These are phyloP conservation scores for Trichogramma dendrolimi DNA, from an alignment of 2,888 invertebrate genomes.

Conservation along the genomic window DNA sequence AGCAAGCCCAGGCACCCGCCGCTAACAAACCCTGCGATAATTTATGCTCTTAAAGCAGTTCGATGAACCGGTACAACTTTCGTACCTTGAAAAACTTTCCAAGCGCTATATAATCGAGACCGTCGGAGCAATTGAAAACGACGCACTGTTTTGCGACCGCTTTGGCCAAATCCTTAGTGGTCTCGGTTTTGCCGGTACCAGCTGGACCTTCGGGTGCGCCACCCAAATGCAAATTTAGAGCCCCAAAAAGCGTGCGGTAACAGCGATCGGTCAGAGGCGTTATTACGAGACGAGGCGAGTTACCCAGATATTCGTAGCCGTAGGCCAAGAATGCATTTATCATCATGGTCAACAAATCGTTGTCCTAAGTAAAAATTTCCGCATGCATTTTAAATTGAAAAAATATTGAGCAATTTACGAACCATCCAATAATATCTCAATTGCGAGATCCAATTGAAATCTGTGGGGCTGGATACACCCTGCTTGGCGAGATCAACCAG, in stretches of 20 bases:
- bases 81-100: slow-evolving; percentile 59
- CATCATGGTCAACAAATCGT: slow-evolving; percentile 54
- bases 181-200: slow-evolving; percentile 61
- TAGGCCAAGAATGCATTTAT: slow-evolving; percentile 60
- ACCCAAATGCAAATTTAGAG: slow-evolving; percentile 59
- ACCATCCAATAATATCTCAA: slow-evolving; percentile 84
- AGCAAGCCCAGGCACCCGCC: slow-evolving; percentile 61
- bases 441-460: slow-evolving; percentile 88
- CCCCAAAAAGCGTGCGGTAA: slow-evolving; percentile 65
- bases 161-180: slow-evolving; percentile 65
- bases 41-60: slow-evolving; percentile 38
- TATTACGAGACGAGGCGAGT: slow-evolving; percentile 81
- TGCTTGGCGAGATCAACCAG: slow-evolving; percentile 65
- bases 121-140: slow-evolving; percentile 67
- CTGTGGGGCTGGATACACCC: slow-evolving; percentile 66
- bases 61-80: slow-evolving; percentile 44
- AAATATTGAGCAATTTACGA: slow-evolving; percentile 26
- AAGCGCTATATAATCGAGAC: slow-evolving; percentile 63
- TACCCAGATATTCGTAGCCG: slow-evolving; percentile 89
- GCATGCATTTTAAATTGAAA: neutral
- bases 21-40: slow-evolving; percentile 55
- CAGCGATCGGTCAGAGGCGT: slow-evolving; percentile 92
- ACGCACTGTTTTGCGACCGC: slow-evolving; percentile 67
- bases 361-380: slow-evolving; percentile 45
- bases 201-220: slow-evolving; percentile 58